A percentile compares a stretch with the other conserved stretches of the same genome.
Conservation (phyloP, 2,797 vertebrate species). For the Cottoperca gobio region DNA sequence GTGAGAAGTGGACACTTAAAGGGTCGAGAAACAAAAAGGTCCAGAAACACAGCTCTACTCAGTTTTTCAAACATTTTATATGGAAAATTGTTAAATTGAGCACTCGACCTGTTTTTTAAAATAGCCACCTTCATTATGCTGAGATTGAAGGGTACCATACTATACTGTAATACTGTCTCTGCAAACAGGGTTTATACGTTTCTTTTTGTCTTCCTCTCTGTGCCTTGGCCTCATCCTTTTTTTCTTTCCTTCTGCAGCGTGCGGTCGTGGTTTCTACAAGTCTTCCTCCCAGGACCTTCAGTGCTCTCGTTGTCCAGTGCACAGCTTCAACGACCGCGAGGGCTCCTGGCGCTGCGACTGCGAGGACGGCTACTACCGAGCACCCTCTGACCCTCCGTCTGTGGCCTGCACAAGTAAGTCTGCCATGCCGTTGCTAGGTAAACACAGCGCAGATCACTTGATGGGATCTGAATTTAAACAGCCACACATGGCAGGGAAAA, state of each 20-base stretch:
- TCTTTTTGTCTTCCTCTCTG: slow-evolving; percentile 17
- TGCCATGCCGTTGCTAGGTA: slow-evolving; percentile 38
- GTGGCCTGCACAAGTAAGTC: slow-evolving; percentile 97
- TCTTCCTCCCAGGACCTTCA: slow-evolving; percentile 98
- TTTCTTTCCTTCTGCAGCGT: slow-evolving; percentile 82
- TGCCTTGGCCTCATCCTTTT: not conserved
- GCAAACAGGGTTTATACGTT: not conserved
- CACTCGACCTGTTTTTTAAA: not conserved
- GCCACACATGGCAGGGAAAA: slow-evolving; percentile 19
- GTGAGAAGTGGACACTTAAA: not conserved
- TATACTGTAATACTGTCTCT: not conserved
- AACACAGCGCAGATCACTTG: slow-evolving; percentile 32
- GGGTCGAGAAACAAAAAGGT: not conserved
- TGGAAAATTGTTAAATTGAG: not conserved
- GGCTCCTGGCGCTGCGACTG: slow-evolving; percentile 97
- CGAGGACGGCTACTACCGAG: slow-evolving; percentile 96
- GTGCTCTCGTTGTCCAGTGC: slow-evolving; percentile 95
- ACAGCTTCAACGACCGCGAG: slow-evolving; percentile 96
- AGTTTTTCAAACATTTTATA: not conserved
- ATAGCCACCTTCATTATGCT: not conserved
- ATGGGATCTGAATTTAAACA: slow-evolving; percentile 51
- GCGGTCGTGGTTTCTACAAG: slow-evolving; percentile 97
- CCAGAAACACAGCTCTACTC: not conserved
- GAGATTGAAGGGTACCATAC: not conserved
- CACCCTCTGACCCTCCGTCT: slow-evolving; percentile 92